These are phyloP conservation scores for Leuciscus idus DNA, from an alignment of 2,113 vertebrate species.

Conservation along the genomic window DNA sequence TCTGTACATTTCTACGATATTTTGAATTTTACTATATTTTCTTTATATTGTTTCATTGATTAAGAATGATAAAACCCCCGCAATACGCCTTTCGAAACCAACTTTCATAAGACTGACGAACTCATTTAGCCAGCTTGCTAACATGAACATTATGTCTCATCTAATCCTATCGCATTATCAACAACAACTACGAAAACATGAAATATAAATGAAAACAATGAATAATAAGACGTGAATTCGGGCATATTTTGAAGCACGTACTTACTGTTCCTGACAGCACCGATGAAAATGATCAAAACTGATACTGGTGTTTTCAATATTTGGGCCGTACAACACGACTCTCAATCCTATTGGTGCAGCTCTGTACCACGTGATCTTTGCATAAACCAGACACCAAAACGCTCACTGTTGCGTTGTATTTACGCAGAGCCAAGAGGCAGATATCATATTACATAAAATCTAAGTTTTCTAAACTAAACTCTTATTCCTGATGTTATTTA, in stretches of 20 bases:
- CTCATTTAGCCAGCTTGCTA: conserved; percentile 2
- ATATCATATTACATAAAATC: background rate
- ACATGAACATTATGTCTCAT: background rate
- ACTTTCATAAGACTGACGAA: background rate
- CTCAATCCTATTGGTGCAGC: conserved; percentile 75
- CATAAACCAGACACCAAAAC: background rate
- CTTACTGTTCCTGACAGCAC: conserved; percentile 2
- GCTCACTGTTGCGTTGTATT: background rate
- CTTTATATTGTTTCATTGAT: background rate
- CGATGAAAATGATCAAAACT: background rate
- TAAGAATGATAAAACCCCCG: background rate
- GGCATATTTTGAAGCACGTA: background rate
- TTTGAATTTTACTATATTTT: background rate
- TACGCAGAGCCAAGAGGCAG: background rate
- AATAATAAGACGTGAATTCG: background rate
- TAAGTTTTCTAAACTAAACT: background rate
- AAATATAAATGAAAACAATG: background rate
- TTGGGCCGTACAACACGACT: conserved; percentile 75
- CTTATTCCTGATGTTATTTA: background rate
- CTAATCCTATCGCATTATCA: background rate
- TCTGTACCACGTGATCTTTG: conserved; percentile 63
- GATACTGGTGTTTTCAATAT: conserved; percentile 46
- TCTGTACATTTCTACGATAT: background rate
- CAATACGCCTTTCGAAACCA: background rate
- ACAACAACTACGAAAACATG: background rate